Base-by-base conservation (phyloP, 1,140 invertebrate genomes). In the Paracyclopina nana region DNA sequence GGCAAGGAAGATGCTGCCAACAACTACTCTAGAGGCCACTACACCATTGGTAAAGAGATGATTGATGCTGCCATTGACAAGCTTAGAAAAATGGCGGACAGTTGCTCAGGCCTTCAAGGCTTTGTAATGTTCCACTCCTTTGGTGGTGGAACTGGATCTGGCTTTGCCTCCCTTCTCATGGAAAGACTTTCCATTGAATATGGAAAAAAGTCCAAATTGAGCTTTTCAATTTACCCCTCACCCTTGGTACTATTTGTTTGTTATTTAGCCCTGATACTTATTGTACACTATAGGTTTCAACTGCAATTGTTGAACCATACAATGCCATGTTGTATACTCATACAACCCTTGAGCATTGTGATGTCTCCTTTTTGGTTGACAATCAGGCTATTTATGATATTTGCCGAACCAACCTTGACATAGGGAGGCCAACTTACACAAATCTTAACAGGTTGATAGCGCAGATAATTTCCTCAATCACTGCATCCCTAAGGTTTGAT, bases 321-420 rank as follows among this genome's bases (percentile, higher is more conserved):
- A 82, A 86, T 63, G 81, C 81, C 55, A 86, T 88, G 59, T 88
- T 86, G 56, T 82, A 87, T 62, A 87, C 88, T 62, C 88, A 84
- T 65, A 70, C 73, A 9, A 78, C 76, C 5, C 56, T 79, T 52
- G 76, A 78, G 54, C 75, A 78, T 56, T 73, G 70, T 16, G 76
- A 79, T 53, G 76, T 72, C 55, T 72, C 76, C 20, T 78, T 79
- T 59, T 72, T 76, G 64, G 74, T 78, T 18, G 76, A 79, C 62
- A 78, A 78, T 59, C 74, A 52, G 43, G 50, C 50, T 22, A 52
- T 52, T n/a, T 52, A 52, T 28, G 50, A 52, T 11, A 26, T 52
- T 8, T 52, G 38, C 31, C 1, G 14, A 45, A 6, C 22, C 1
- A 52, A 52, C 9, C 38, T 52, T 11, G 12, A 44, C 12, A 25